A percentile compares a stretch with the other conserved stretches of the same genome.
Evolutionary conservation across 2,888 invertebrate genomes (phyloP).

Genomic region (Hetaerina titia): DNA sequence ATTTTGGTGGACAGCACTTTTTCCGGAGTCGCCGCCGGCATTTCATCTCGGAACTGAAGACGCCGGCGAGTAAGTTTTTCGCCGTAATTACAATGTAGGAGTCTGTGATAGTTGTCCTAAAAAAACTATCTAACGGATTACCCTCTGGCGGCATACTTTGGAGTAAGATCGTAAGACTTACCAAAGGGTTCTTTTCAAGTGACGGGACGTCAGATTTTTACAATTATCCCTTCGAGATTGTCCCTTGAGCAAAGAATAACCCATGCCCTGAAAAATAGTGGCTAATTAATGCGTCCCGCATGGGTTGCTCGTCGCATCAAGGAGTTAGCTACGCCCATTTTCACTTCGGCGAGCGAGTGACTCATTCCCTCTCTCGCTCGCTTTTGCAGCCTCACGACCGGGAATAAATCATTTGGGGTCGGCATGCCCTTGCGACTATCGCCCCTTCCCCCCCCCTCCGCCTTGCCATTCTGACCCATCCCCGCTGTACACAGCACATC

Average conservation of each 20-base stretch:
- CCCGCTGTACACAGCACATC: neutral
- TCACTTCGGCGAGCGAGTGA: slow-evolving; percentile 13
- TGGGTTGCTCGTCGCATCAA: neutral
- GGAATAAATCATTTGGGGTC: slow-evolving; percentile 15
- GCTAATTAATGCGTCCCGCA: slow-evolving; percentile 13
- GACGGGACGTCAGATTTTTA: neutral
- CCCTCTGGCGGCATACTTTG: neutral
- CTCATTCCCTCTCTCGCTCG: neutral
- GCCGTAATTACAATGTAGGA: too few species aligned
- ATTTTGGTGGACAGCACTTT: too few species aligned
- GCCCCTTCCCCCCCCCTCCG: neutral
- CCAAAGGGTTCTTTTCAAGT: neutral
- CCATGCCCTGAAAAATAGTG: neutral
- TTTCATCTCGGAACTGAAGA: too few species aligned
- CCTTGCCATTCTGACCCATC: neutral
- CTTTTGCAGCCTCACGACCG: neutral
- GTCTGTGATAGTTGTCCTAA: neutral
- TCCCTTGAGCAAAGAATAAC: neutral
- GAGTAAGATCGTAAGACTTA: neutral
- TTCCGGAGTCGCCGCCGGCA: too few species aligned
- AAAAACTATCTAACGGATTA: neutral
- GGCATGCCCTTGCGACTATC: neutral
- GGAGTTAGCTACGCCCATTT: neutral
- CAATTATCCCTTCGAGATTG: neutral
- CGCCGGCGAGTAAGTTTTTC: too few species aligned